Evolutionary conservation across 2,113 vertebrate genomes (phyloP).

Genomic region (Seriola quinqueradiata): DNA sequence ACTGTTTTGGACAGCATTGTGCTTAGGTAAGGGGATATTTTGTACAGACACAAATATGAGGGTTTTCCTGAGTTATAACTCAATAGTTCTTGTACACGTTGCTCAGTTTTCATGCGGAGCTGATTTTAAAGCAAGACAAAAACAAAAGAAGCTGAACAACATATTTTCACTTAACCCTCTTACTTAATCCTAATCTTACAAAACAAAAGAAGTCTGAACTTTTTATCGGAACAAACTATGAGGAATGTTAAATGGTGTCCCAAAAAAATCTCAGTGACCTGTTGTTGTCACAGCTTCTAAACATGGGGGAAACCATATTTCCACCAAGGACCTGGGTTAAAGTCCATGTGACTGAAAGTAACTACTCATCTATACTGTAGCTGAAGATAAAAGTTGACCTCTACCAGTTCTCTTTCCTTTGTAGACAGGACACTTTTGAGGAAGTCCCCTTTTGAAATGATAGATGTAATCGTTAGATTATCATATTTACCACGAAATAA

Average conservation of each 20-base stretch:
- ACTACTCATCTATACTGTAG: conserved; percentile 16
- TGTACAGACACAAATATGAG: conserved; percentile 59
- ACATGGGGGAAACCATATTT: conserved; percentile 16
- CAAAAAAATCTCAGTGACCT: conserved; percentile 2
- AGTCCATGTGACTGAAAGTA: conserved; percentile 20
- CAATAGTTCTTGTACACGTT: conserved; percentile 40
- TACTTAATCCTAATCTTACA: not conserved
- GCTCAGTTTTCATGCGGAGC: conserved; percentile 45
- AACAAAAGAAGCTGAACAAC: conserved; percentile 30
- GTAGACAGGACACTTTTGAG: not conserved
- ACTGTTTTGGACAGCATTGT: conserved; percentile 51
- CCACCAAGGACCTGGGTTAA: conserved; percentile 18
- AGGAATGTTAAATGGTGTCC: conserved; percentile 11
- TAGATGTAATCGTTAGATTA: not conserved
- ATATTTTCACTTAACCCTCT: not conserved
- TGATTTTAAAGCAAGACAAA: conserved; percentile 47
- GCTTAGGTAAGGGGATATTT: conserved; percentile 62
- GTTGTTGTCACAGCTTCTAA: not conserved
- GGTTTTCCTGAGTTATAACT: conserved; percentile 59
- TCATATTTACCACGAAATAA: not conserved
- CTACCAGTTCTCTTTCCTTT: not conserved
- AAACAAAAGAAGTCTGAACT: conserved; percentile 1
- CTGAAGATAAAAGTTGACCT: conserved; percentile 16
- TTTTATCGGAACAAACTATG: conserved; percentile 12
- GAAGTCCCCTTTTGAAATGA: not conserved